Conservation (phyloP, 2,888 invertebrate species). For the Synanthedon formicaeformis region DNA sequence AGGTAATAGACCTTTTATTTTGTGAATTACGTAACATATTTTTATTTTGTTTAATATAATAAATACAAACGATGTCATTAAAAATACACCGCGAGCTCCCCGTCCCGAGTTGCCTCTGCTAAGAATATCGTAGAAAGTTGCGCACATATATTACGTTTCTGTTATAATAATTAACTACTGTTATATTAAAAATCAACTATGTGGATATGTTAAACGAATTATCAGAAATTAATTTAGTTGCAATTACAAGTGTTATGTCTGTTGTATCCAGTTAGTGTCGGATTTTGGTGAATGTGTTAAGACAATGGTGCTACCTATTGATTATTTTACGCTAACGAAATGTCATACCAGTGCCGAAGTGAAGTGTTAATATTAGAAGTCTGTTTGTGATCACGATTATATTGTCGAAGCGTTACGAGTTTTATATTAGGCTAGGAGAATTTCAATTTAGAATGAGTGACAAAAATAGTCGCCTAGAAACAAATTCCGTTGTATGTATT, state of each 20-base stretch:
- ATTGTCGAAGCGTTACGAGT: slow-evolving; percentile 67
- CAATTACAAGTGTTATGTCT: no score
- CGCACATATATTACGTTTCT: slow-evolving; percentile 49
- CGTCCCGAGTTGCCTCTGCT: slow-evolving; percentile 45
- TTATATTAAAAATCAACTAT: slow-evolving; percentile 35
- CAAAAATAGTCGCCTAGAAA: slow-evolving; percentile 50
- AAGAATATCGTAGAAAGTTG: slow-evolving; percentile 65
- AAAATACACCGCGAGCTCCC: slow-evolving; percentile 46
- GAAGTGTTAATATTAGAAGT: slow-evolving; percentile 70
- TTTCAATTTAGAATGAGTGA: slow-evolving; percentile 57
- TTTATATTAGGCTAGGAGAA: slow-evolving; percentile 63
- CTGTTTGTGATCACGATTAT: slow-evolving; percentile 62
- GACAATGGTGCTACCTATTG: slow-evolving; percentile 64
- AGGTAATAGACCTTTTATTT: slow-evolving; percentile 54
- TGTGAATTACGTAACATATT: slow-evolving; percentile 6
- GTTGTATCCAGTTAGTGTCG: slow-evolving; percentile 16
- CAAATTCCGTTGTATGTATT: not conserved
- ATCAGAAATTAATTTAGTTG: slow-evolving; percentile 8
- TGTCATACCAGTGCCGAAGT: slow-evolving; percentile 67
- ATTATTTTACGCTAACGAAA: slow-evolving; percentile 70
- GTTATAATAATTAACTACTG: slow-evolving; percentile 44
- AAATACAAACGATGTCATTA: slow-evolving; percentile 22
- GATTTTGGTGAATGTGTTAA: slow-evolving; percentile 60
- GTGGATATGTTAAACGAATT: slow-evolving; percentile 11
- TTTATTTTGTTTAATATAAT: slow-evolving; percentile 10